These are phyloP conservation scores for Lepidochitona cinerea DNA, from an alignment of 2,888 invertebrate genomes.

Conservation along the genomic window DNA sequence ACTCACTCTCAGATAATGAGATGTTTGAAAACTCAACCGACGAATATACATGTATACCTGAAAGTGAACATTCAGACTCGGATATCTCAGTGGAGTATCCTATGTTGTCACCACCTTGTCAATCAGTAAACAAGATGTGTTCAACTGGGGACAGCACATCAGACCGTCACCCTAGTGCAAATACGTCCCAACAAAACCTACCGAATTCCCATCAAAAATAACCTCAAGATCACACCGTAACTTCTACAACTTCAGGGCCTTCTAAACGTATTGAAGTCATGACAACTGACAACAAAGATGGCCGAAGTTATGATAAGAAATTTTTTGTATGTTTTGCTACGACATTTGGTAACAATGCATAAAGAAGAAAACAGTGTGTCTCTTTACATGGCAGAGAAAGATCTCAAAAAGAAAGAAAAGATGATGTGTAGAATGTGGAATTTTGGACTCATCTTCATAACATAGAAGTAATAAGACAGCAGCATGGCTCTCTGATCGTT, in stretches of 20 bases:
- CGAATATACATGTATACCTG: not conserved
- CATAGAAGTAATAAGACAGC: not conserved
- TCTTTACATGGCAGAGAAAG: not conserved
- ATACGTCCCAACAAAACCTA: not conserved
- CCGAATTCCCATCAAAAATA: not conserved
- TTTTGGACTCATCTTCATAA: slow-evolving; percentile 13
- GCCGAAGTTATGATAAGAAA: not conserved
- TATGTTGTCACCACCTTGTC: not conserved
- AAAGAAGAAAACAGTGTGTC: not conserved
- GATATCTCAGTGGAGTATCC: not conserved
- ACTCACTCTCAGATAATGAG: not conserved
- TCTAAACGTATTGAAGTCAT: not conserved
- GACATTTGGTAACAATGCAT: not conserved
- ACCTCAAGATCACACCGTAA: not conserved
- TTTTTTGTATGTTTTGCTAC: not conserved
- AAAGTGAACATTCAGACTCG: not conserved
- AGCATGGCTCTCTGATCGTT: slow-evolving; percentile 1
- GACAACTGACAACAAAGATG: not conserved
- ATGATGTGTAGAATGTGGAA: slow-evolving; percentile 3
- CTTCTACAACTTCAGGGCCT: not conserved
- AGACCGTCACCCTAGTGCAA: not conserved
- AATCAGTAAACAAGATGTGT: not conserved
- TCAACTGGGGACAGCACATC: no score
- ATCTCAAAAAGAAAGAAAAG: not conserved
- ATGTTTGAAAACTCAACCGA: not conserved